These are phyloP conservation scores for Agrochola lychnidis DNA, from an alignment of 2,888 invertebrate species.

Conservation along the genomic window DNA sequence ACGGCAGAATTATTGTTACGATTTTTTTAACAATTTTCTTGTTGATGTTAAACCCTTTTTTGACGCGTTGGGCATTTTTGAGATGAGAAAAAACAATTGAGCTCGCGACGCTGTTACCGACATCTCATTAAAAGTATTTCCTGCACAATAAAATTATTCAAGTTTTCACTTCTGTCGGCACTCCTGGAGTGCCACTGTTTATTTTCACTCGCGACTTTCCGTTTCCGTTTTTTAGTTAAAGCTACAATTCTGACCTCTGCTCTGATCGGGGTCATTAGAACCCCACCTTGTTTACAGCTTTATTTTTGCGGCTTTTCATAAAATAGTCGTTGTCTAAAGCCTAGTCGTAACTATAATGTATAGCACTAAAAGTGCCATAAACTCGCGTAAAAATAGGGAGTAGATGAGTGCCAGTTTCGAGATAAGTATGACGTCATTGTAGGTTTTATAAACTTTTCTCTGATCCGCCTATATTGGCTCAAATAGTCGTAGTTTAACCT, in stretches of 20 bases:
- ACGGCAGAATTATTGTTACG: too few relatives aligned
- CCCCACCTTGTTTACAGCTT: conserved; percentile 7
- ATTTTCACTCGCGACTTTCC: neutral
- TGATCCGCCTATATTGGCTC: neutral
- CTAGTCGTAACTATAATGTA: conserved; percentile 51
- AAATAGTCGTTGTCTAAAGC: conserved; percentile 39
- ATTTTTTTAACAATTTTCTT: too few relatives aligned
- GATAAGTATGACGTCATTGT: conserved; percentile 46
- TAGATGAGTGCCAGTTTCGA: conserved; percentile 24
- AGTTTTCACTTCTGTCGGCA: too few relatives aligned
- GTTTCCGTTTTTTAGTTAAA: neutral
- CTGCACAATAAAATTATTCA: too few relatives aligned
- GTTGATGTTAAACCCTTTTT: too few relatives aligned
- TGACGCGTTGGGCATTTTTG: too few relatives aligned
- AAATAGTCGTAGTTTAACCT: neutral
- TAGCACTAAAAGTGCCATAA: conserved; percentile 34
- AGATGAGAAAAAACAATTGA: too few relatives aligned
- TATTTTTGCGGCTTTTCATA: conserved; percentile 40
- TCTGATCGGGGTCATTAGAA: conserved; percentile 3
- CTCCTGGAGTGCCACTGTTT: too few relatives aligned
- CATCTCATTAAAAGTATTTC: too few relatives aligned
- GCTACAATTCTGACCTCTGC: neutral
- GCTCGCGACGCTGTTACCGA: too few relatives aligned
- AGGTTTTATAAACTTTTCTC: conserved; percentile 1
- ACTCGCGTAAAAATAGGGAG: conserved; percentile 30